Base-by-base conservation (phyloP, 2,888 invertebrate species). In the Brachyptera putata region DNA sequence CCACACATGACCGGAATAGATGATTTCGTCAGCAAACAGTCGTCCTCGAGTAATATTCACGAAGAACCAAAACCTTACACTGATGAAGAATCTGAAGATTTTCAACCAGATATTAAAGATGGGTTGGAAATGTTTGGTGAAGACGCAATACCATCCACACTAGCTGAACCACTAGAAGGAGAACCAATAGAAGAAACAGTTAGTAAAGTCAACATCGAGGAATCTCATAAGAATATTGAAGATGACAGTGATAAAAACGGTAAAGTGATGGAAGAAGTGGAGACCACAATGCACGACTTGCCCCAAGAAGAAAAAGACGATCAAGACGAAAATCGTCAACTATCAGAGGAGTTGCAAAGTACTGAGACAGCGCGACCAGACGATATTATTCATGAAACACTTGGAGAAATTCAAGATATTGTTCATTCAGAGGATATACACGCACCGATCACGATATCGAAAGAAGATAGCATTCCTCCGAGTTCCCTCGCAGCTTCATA, bases 401-500 rank as follows among this genome's bases (percentile, higher is more conserved):
- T 3, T 18, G 11, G 21, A 41, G 41, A 7, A 1, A 21, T 18
- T 41, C 18, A 9, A 5, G 41, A 41, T 7, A 18, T 21, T 7
- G 7, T 41, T 7, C 41, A 41, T 1, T 21, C n/a, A 13, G 41
- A 41, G 7, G 18, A 41, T 16, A 41, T 18, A 41, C 3, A 13
- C 41, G 41, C 16, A 9, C 41, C 16, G 1, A 41, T 21, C 18
- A 21, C 41, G 21, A 41, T 41, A 41, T 21, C 41, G 2, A 41
- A 41, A 4, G 41, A 41, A 41, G 41, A 41, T 16, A 41, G 9
- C 41, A 41, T 14, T 41, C 41, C 41, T 16, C 41, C 18, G 1
- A 41, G 41, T n/a, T n/a, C n/a, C 11, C 53, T 63, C 26, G 60
- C 62, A n/a, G 53, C 60, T 5, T 43, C 62, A 3, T 63, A 63